Evolutionary conservation across 2,888 invertebrate species (phyloP), one percentile per base, ranked within the genome.

Genomic region (Chrysotoxum bicinctum): DNA sequence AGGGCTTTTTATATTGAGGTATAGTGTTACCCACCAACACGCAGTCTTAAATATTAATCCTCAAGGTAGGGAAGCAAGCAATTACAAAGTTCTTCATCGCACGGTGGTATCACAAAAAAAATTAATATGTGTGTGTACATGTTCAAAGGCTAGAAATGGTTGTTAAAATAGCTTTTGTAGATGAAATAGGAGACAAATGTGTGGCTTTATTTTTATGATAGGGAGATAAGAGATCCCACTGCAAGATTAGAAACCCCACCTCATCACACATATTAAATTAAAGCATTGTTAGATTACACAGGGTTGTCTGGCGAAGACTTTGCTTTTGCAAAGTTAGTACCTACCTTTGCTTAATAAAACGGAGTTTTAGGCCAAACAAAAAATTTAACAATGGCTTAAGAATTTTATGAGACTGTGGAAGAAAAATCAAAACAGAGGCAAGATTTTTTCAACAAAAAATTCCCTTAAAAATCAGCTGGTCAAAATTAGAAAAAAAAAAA

Each of bases 61-160:
- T 14, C 26, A 16, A 56, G 50, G 35, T 37, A 60, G 23, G 68
- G 62, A 54, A 68, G 73, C 60, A 54, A 66, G 52, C 60, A 68
- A 74, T 80, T 69, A 45, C 35, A 50, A 66, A 66, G 66, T 66
- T 66, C 5, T 50, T 66, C 50, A 66, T 35, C 4, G 10, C 14
- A 66, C 35, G 45, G 64, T 64, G 64, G 32, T 7, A 19, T 30
- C n/a, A 50, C 14, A 35, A 14, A 48, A 66, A 64, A 62, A 43
- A 16, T 16, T 0, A 26, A 6, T 1, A 26, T 2, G 21, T 1
- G 0, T 9, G 5, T 30, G 5, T 54, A 54, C 12, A 16, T 40
- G n/a, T 60, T 23, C 23, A 60, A 60, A 21, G 37, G 37, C 21
- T 60, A 10, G 2, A 60, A 60, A 4, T 21, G 32, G 37, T 10